Evolutionary conservation across 1,140 invertebrate species (phyloP).

Genomic region (Gonioctena quinquepunctata): DNA sequence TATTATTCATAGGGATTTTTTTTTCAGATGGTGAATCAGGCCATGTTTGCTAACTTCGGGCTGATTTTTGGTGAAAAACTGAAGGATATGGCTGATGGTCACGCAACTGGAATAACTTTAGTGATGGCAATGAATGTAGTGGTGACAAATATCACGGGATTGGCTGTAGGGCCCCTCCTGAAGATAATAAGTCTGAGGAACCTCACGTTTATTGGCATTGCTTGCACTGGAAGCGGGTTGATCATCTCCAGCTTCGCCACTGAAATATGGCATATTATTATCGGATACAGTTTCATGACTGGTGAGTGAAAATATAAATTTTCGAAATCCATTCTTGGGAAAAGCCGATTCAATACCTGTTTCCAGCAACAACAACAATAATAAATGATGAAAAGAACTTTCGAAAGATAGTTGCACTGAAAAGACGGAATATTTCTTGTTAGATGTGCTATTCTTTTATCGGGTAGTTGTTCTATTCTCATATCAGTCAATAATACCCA

Average conservation of each 20-base stretch:
- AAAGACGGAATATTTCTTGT: too few relatives aligned
- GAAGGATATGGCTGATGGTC: slow-evolving; percentile 64
- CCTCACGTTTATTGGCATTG: slow-evolving; percentile 65
- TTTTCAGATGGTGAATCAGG: slow-evolving; percentile 72
- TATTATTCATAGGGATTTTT: too few relatives aligned
- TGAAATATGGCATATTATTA: slow-evolving; percentile 65
- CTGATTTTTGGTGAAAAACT: slow-evolving; percentile 70
- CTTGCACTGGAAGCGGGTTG: slow-evolving; percentile 64
- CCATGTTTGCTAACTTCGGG: slow-evolving; percentile 72
- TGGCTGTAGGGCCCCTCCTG: slow-evolving; percentile 68
- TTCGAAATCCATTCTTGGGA: too few relatives aligned
- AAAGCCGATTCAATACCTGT: too few relatives aligned
- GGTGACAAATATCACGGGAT: slow-evolving; percentile 70
- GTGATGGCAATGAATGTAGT: slow-evolving; percentile 71
- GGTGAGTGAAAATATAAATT: too few relatives aligned
- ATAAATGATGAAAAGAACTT: too few relatives aligned
- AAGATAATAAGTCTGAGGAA: slow-evolving; percentile 66
- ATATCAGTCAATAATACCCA: too few relatives aligned
- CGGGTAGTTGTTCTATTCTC: too few relatives aligned
- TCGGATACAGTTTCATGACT: slow-evolving; percentile 69
- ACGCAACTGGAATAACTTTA: slow-evolving; percentile 66
- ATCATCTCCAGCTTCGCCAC: slow-evolving; percentile 66
- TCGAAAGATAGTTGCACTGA: too few relatives aligned
- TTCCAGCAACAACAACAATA: too few relatives aligned
- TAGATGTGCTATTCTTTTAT: too few relatives aligned